Evolutionary conservation across 2,113 vertebrate genomes (phyloP).

Genomic region (Monopterus albus): DNA sequence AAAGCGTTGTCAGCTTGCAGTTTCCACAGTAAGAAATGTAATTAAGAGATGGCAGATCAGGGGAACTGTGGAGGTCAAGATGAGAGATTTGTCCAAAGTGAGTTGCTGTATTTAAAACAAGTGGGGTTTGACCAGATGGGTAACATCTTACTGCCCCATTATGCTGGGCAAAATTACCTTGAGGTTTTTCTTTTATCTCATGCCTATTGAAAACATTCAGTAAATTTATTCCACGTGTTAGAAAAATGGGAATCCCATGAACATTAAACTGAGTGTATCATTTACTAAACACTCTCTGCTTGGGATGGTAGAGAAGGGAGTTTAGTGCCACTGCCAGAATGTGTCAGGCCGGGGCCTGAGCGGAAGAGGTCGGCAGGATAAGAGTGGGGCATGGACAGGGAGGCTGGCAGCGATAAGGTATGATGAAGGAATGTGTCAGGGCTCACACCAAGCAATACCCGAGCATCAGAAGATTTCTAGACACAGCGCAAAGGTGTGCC

Average conservation of each 20-base stretch:
- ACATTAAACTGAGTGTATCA: slow-evolving; percentile 66
- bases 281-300: slow-evolving; percentile 60
- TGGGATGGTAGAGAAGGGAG: slow-evolving; percentile 33
- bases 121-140: slow-evolving; percentile 41
- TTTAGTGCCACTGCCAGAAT: slow-evolving; percentile 46
- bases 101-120: slow-evolving; percentile 47
- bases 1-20: too few species aligned
- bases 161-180: slow-evolving; percentile 61
- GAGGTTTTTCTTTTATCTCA: slow-evolving; percentile 49
- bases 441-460: slow-evolving; percentile 36
- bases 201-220: slow-evolving; percentile 46
- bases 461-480: slow-evolving; percentile 36
- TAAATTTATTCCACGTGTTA: slow-evolving; percentile 70
- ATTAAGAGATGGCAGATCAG: too few species aligned
- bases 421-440: slow-evolving; percentile 46
- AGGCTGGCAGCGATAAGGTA: slow-evolving; percentile 35
- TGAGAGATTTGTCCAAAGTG: slow-evolving; percentile 61
- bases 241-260: slow-evolving; percentile 72
- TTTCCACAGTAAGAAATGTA: too few species aligned
- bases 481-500: slow-evolving; percentile 25
- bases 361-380: slow-evolving; percentile 32
- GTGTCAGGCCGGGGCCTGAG: slow-evolving; percentile 67
- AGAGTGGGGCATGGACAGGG: slow-evolving; percentile 27
- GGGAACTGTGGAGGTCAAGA: too few species aligned
- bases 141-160: slow-evolving; percentile 61